Percentiles rank a stretch among this genome's conserved stretches.
These are phyloP conservation scores for Tragelaphus scriptus DNA, from an alignment of 2,113 vertebrate genomes.

Conservation along the genomic window DNA sequence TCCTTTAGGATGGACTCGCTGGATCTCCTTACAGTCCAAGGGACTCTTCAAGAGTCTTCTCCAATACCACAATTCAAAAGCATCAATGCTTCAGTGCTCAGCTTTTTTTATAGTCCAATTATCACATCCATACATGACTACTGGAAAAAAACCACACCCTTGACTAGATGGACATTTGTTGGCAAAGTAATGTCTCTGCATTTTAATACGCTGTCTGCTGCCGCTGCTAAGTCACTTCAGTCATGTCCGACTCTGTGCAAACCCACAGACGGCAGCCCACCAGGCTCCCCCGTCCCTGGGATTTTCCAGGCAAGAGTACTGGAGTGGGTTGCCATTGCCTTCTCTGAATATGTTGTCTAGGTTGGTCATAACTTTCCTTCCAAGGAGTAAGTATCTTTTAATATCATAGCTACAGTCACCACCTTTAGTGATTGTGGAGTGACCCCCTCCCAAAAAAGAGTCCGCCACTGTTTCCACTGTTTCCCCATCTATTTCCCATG, in stretches of 20 bases:
- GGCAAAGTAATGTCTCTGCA: background rate
- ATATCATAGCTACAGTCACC: background rate
- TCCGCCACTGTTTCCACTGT: background rate
- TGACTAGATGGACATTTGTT: background rate
- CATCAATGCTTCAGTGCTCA: background rate
- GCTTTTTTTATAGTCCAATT: background rate
- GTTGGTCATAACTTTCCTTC: background rate
- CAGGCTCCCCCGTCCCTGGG: no score
- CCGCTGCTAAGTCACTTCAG: no score
- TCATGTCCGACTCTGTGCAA: no score
- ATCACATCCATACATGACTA: background rate
- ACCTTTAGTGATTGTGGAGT: background rate
- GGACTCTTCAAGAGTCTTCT: background rate
- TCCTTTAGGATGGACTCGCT: background rate
- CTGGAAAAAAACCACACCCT: background rate
- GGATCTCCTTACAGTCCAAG: background rate
- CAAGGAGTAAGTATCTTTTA: background rate
- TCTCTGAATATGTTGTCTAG: background rate
- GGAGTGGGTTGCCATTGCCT: no score
- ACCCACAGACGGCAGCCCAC: no score
- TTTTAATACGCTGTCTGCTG: background rate
- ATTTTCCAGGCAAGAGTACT: no score
- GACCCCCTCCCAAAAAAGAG: fast-evolving
- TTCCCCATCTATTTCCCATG: background rate
- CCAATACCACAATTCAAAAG: background rate